Evolutionary conservation across 2,113 vertebrate species (phyloP).

Genomic region (Leptodactylus fuscus): DNA sequence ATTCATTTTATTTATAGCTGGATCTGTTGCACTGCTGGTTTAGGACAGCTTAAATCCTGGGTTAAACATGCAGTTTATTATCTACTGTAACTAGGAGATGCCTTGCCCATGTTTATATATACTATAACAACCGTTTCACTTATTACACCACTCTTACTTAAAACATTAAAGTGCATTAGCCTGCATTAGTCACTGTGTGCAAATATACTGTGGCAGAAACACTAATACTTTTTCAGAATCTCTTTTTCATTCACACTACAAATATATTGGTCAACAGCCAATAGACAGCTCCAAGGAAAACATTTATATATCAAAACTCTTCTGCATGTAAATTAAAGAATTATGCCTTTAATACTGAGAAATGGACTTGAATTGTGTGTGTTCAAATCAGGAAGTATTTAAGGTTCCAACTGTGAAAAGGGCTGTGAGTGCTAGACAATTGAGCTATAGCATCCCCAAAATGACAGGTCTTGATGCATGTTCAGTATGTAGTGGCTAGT

Average conservation of each 20-base stretch:
- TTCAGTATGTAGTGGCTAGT: too few relatives aligned
- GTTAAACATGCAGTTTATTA: background rate
- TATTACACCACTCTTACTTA: constrained; percentile 19
- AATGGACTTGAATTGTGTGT: too few relatives aligned
- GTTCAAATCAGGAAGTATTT: too few relatives aligned
- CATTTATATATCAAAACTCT: background rate
- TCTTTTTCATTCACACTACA: background rate
- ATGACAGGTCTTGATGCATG: too few relatives aligned
- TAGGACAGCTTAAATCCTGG: background rate
- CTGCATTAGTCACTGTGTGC: constrained; percentile 12
- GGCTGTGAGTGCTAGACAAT: too few relatives aligned
- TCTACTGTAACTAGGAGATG: constrained; percentile 37
- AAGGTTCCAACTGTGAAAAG: too few relatives aligned
- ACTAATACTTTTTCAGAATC: background rate
- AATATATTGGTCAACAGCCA: background rate
- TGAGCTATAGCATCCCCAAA: too few relatives aligned
- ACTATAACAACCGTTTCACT: constrained; percentile 4
- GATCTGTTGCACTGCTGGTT: too few relatives aligned
- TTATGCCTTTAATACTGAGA: too few relatives aligned
- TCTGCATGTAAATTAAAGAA: too few relatives aligned
- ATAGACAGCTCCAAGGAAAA: background rate
- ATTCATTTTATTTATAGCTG: too few relatives aligned
- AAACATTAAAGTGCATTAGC: background rate
- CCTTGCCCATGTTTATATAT: constrained; percentile 32
- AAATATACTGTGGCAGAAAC: background rate